Evolutionary conservation across 2,888 invertebrate genomes (phyloP).

Genomic region (Maniola hyperantus): DNA sequence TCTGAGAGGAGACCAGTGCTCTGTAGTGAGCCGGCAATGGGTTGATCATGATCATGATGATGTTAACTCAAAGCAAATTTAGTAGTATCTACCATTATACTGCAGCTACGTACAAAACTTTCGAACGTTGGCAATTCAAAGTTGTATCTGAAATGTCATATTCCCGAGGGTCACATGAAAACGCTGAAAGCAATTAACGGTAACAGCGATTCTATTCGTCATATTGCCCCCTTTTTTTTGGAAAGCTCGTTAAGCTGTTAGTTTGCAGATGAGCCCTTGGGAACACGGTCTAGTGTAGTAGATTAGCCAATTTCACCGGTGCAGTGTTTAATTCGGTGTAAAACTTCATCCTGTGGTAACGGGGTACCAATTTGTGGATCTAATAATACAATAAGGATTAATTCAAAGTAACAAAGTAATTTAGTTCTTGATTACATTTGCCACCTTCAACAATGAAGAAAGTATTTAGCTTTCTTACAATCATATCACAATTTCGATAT

Average conservation of each 20-base stretch:
- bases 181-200: constrained; percentile 34
- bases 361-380: neutral
- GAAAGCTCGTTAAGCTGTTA: constrained; percentile 24
- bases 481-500: no score
- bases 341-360: constrained; percentile 8
- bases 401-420: neutral
- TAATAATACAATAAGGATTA: neutral
- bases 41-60: no score
- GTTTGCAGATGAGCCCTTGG: constrained; percentile 21
- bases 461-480: no score
- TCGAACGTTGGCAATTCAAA: constrained; percentile 3
- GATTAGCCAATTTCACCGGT: constrained; percentile 18
- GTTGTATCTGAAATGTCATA: constrained; percentile 26
- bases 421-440: neutral
- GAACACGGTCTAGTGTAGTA: neutral
- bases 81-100: neutral
- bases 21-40: no score
- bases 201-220: constrained; percentile 23
- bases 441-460: no score
- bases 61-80: neutral
- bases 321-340: constrained; percentile 11
- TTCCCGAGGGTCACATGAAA: constrained; percentile 30
- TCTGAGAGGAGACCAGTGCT: no score
- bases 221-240: constrained; percentile 24
- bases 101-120: neutral